Conservation (phyloP, 2,888 invertebrate genomes). For the Epinotia bilunana region DNA sequence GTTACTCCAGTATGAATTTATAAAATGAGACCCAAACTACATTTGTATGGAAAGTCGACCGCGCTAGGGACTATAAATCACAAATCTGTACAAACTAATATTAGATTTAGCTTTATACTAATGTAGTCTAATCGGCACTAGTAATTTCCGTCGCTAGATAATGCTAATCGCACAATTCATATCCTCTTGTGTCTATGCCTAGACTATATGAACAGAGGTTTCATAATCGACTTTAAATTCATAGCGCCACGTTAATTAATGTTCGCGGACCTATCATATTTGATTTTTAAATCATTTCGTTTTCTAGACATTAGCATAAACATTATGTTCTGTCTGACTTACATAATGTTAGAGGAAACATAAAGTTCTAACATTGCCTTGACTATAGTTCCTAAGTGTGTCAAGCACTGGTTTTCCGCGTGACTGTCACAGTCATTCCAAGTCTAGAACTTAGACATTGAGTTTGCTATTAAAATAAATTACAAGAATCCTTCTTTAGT, state of each 20-base stretch:
- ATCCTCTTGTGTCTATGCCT: neutral
- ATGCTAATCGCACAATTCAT: constrained; percentile 10
- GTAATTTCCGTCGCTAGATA: neutral
- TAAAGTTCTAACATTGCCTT: constrained; percentile 27
- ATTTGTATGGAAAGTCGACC: too few species aligned
- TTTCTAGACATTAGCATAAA: constrained; percentile 24
- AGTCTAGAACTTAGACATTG: constrained; percentile 8
- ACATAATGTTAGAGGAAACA: constrained; percentile 1
- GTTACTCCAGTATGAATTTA: too few species aligned
- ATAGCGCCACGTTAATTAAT: constrained; percentile 27
- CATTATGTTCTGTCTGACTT: neutral
- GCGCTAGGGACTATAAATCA: too few species aligned
- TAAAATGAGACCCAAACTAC: too few species aligned
- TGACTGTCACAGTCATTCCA: constrained; percentile 16
- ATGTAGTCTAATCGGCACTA: neutral
- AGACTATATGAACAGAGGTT: constrained; percentile 11
- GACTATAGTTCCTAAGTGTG: constrained; percentile 27
- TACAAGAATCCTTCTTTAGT: neutral
- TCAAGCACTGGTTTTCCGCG: constrained; percentile 36
- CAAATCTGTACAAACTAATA: too few species aligned
- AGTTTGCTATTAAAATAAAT: neutral
- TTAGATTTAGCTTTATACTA: too few species aligned
- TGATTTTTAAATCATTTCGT: constrained; percentile 30
- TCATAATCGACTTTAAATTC: constrained; percentile 32
- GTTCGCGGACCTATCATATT: constrained; percentile 23